Evolutionary conservation across 2,797 vertebrate genomes (phyloP).

Genomic region (Pipistrellus pygmaeus): DNA sequence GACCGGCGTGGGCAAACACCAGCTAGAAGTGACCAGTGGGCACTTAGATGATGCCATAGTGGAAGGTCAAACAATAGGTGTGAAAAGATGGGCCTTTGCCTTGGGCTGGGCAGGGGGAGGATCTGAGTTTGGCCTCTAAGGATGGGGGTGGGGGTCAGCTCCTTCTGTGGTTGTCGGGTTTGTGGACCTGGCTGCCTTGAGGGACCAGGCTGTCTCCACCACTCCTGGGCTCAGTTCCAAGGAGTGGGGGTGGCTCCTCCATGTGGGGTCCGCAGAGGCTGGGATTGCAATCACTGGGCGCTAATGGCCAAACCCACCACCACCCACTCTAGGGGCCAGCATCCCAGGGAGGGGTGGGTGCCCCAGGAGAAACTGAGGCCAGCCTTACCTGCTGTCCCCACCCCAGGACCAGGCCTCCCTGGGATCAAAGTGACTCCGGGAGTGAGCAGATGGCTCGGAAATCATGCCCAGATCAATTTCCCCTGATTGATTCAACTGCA

Average conservation of each 20-base stretch:
- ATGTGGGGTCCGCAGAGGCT: neutral
- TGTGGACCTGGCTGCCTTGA: accelerated
- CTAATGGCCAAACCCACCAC: neutral
- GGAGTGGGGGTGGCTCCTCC: neutral
- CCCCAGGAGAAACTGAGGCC: neutral
- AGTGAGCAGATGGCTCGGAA: neutral
- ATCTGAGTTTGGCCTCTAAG: no score
- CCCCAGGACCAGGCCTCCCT: accelerated
- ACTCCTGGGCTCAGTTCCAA: neutral
- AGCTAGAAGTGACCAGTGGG: neutral
- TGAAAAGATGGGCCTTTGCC: neutral
- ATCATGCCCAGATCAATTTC: neutral
- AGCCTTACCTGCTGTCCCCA: accelerated
- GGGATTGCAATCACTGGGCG: neutral
- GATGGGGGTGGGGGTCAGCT: neutral
- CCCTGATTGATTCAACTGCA: neutral
- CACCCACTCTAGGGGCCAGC: neutral
- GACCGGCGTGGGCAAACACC: accelerated
- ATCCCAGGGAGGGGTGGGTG: neutral
- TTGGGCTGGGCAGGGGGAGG: neutral
- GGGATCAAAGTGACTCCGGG: neutral
- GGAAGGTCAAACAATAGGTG: neutral
- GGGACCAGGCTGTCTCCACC: neutral
- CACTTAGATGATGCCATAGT: accelerated
- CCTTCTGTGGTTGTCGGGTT: accelerated